Base-by-base conservation (phyloP, 2,113 vertebrate species). In the Callipepla squamata region DNA sequence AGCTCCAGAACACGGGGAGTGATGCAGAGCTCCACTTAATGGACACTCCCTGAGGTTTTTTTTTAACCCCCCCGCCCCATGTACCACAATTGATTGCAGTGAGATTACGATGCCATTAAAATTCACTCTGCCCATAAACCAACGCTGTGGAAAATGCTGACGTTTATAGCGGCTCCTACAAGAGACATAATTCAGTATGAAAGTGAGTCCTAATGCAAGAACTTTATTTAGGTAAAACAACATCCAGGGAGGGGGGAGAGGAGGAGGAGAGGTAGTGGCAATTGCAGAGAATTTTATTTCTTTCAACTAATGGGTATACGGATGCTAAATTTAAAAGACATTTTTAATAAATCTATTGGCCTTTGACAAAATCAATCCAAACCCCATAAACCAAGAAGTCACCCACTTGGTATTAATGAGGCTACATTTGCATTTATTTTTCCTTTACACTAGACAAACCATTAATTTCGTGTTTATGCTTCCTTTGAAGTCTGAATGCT, bases 281-380 rank as follows among this genome's bases (percentile, higher is more conserved):
- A 97, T 95, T 95, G 97, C 96, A 95, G 92, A 76, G 97, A 96
- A 97, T 97, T 98, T 98, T 98, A 98, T 98, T 98, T 97, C 97
- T 97, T 96, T 97, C 97, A 98, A 91, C 97, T 97, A 98, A 98
- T 98, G 97, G 97, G 96, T 97, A 96, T 97, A 96, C 68, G 97
- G 97, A 98, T 98, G 97, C 97, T 98, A 98, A 98, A 98, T 98
- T 98, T 97, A 98, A 98, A 98, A 98, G 97, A 97, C 97, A 97
- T 97, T 98, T 98, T 97, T 81, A 97, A 98, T 98, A 98, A 98
- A 98, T 98, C 98, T 97, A 97, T 98, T 98, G 98, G 97, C 97
- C 97, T 98, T 98, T 98, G 98, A 98, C 98, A 98, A 98, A 98
- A 98, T 98, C 98, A 98, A 97, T 98, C 98, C 97, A 97, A 98